Base-by-base conservation (phyloP, 2,113 vertebrate species). In the Mormoops blainvillei region DNA sequence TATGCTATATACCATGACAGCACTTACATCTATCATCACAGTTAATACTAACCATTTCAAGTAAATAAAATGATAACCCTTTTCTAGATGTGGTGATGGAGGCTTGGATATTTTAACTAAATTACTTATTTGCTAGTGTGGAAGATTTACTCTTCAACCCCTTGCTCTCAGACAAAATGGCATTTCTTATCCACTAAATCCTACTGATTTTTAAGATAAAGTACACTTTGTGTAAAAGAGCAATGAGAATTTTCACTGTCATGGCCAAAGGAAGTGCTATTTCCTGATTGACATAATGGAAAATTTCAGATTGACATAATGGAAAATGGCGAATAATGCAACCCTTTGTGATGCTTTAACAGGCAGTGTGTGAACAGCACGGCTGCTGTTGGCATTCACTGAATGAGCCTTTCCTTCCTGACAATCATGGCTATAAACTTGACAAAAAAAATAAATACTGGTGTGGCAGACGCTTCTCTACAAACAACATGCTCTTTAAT, bases 311-410 rank as follows among this genome's bases (percentile, higher is more conserved):
- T 33, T 8, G 41, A 43, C n/a, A 61, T n/a, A 78, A 95, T 87
- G 45, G 50, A 63, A 89, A 70, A 54, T 67, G 26, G 5, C 4
- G 76, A 70, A 89, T 41, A 92, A 48, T 54, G 26, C 43, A 61
- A 61, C 26, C 48, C 63, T 65, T 78, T 77, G 80, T 94, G n/a
- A 11, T n/a, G 61, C 48, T 77, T 33, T 45, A 43, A 41, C 65
- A 98, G 97, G 68, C 4, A 2, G 7, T 7, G 33, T 99, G 99
- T 84, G 85, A 68, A 54, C 48, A 96, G 19, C 98, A 98, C 8
- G 98, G 99, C 52, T 99, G 99, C 89, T 99, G 99, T 93, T 99
- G 99, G 99, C 96, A 93, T 33, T 99, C 99, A 0, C 54, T 96
- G 83, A 98, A 95, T 0, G 96, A 98, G 45, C 80, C 83, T 76